A percentile compares a stretch with the other conserved stretches of the same genome.
Evolutionary conservation across 1,140 invertebrate genomes (phyloP).

Genomic region (Goniozus legneri): DNA sequence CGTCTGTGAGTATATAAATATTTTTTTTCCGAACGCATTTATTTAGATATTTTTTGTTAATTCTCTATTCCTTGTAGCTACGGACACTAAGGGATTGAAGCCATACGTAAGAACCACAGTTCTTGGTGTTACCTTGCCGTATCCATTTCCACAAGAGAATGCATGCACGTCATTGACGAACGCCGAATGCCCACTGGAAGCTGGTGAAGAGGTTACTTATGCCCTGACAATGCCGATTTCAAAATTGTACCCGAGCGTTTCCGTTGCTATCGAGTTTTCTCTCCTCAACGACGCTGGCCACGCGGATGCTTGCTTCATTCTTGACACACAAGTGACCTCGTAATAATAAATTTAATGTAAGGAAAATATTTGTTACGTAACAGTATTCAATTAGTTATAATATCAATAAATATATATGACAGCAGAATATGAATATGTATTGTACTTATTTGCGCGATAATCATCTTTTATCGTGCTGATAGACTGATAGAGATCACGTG

Average conservation of each 20-base stretch:
- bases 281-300: conserved; percentile 18
- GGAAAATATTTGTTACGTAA: no score
- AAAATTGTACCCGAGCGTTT: conserved; percentile 20
- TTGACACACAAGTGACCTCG: conserved; percentile 22
- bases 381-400: no score
- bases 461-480: no score
- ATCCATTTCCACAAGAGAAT: conserved; percentile 25
- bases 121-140: conserved; percentile 1
- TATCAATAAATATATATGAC: no score
- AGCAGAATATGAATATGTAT: no score
- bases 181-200: conserved; percentile 31
- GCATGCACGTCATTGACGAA: conserved; percentile 29
- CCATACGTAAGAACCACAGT: conserved; percentile 20
- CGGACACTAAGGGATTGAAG: conserved; percentile 17
- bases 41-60: not conserved
- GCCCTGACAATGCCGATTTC: conserved; percentile 29
- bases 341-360: no score
- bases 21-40: not conserved
- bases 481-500: no score
- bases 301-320: conserved; percentile 23
- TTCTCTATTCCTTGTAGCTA: conserved; percentile 18
- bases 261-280: conserved; percentile 21
- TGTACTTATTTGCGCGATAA: no score
- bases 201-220: conserved; percentile 33
- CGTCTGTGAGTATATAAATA: conserved; percentile 23